These are phyloP conservation scores for Chondrilla cf. caribensis DNA, from an alignment of 37 sponge, comb jelly and placozoan genomes.

Conservation along the genomic window DNA sequence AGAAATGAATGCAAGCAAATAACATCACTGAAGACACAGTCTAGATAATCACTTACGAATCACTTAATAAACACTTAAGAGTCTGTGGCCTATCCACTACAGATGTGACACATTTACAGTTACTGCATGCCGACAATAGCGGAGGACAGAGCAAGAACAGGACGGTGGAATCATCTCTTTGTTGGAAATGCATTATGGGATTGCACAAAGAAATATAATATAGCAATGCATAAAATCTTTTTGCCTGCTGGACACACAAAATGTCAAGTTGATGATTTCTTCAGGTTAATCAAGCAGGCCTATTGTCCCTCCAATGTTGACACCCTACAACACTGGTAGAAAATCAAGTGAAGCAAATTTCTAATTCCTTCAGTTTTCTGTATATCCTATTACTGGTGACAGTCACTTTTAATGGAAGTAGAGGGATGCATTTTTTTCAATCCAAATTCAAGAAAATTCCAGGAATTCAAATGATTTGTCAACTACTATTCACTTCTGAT, in stretches of 20 bases:
- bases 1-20: no score
- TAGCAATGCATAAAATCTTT: slow-evolving; percentile 24
- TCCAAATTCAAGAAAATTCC: not conserved
- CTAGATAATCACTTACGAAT: no score
- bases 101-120: no score
- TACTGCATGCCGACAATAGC: slow-evolving; percentile 43
- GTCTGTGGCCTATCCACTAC: no score
- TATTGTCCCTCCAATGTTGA: slow-evolving; percentile 33
- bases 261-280: slow-evolving; percentile 41
- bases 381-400: slow-evolving; percentile 2
- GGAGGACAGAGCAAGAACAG: slow-evolving; percentile 46
- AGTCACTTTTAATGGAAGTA: slow-evolving; percentile 41
- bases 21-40: no score
- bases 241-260: slow-evolving; percentile 41
- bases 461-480: slow-evolving; percentile 2
- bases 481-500: slow-evolving; percentile 5
- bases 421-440: slow-evolving; percentile 32
- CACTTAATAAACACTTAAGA: no score
- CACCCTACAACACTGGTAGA: slow-evolving; percentile 28
- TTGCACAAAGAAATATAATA: slow-evolving; percentile 35
- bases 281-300: slow-evolving; percentile 34
- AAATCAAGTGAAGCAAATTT: slow-evolving; percentile 29
- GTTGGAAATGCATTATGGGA: slow-evolving; percentile 32
- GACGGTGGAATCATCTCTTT: slow-evolving; percentile 22
- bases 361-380: slow-evolving; percentile 34